Percentiles rank a stretch among this genome's conserved stretches.
Conservation (phyloP, 1,140 invertebrate genomes). For the Dufourea novaeangliae region DNA sequence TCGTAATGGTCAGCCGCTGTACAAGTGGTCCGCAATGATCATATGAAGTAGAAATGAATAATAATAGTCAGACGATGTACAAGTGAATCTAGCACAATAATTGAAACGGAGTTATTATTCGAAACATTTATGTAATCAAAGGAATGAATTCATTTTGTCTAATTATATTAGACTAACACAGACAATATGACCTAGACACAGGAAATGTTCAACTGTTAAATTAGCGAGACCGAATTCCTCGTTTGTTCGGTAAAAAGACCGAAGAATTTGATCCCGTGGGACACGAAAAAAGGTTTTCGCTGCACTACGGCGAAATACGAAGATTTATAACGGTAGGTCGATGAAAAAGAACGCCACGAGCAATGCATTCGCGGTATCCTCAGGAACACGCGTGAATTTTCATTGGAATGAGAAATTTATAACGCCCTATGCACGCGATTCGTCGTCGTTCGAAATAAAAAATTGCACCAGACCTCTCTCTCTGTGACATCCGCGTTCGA, state of each 20-base stretch:
- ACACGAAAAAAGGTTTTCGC: neutral
- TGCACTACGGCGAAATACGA: neutral
- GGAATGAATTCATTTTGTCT: too few species aligned
- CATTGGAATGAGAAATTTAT: conserved; percentile 12
- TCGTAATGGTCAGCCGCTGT: neutral
- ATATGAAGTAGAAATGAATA: neutral
- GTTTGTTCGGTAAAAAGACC: neutral
- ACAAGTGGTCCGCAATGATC: neutral
- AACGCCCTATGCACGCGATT: conserved; percentile 1
- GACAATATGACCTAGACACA: too few species aligned
- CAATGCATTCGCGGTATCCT: neutral
- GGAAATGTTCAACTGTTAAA: too few species aligned
- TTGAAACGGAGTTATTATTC: too few species aligned
- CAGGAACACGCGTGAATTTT: conserved; percentile 13
- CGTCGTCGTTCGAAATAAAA: neutral
- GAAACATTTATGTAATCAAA: too few species aligned
- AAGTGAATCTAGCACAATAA: too few species aligned
- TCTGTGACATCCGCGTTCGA: neutral
- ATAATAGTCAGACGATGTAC: neutral
- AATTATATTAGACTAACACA: too few species aligned
- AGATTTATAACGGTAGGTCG: neutral
- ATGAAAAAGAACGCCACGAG: neutral
- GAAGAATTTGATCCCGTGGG: neutral
- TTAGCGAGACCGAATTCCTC: neutral
- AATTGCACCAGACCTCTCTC: neutral